Base-by-base conservation (phyloP, 2,113 vertebrate genomes). In the Sinocyclocheilus anophthalmus region DNA sequence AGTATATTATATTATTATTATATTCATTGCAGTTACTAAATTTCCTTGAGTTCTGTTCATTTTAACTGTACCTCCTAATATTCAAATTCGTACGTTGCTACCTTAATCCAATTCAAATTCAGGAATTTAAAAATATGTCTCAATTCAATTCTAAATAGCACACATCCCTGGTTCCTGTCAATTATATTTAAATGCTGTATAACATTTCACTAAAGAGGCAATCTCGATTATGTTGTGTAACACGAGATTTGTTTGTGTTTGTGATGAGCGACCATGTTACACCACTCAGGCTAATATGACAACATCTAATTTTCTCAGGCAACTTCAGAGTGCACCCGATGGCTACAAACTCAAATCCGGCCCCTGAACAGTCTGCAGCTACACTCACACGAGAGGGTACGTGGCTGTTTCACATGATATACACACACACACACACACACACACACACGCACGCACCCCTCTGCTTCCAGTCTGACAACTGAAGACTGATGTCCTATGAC, bases 251-350 rank as follows among this genome's bases (percentile, higher is more conserved):
- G 14, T 81, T 81, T 67, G 33, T 12, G 63, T 61, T 63, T 67
- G 26, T 78, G 50, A 53, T 78, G 48, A 78, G 77, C 45, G 33
- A 81, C 37, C n/a, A 30, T 67, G 39, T 50, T 45, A 18, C 39
- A 67, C 18, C 65, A 83, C 42, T 70, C n/a, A 20, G 39, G 39
- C 5, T 69, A 72, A 42, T 18, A 33, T 61, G 33, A 57, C 59
- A 55, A 1, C 67, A 57, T 69, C 53, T 63, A 50, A 12, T 81
- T 65, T 87, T 77, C 55, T 22, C 76, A 96, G 94, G 93, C 50
- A 94, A 94, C 90, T 90, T 94, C 86, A 86, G 95, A 90, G 93
- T 96, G 37, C 94, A 95, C n/a, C 95, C 95, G 0, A 33, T 90
- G 22, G 83, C 90, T 18, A 75, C 91, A 65, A 92, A 85, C 72